These are phyloP conservation scores for Drosophila lowei DNA, from an alignment of 1,140 invertebrate genomes.

Conservation along the genomic window DNA sequence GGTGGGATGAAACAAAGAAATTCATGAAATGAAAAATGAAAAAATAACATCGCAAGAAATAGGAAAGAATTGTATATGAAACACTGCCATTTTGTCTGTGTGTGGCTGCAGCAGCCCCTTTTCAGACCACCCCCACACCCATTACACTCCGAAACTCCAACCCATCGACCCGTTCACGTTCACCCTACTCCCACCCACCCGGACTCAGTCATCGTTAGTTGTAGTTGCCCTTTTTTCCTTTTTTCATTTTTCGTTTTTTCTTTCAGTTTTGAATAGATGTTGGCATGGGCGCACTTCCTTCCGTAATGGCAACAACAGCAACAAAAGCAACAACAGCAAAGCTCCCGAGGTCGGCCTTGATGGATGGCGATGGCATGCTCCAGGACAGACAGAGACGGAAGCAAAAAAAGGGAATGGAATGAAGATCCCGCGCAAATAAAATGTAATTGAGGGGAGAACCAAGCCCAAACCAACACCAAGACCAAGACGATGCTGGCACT, in stretches of 20 bases:
- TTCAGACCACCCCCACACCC: not conserved
- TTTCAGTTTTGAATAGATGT: conserved; percentile 54
- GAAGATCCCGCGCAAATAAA: conserved; percentile 69
- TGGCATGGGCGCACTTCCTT: conserved; percentile 63
- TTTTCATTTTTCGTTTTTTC: conserved; percentile 46
- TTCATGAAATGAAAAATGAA: conserved; percentile 23
- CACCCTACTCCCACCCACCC: conserved; percentile 1
- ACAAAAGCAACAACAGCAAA: conserved; percentile 10
- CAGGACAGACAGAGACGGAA: conserved; percentile 3
- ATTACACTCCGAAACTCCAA: not conserved
- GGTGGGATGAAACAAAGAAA: conserved; percentile 16
- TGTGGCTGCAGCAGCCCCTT: conserved; percentile 9
- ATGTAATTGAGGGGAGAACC: conserved; percentile 71
- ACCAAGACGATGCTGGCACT: conserved; percentile 43
- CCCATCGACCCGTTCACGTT: conserved; percentile 1
- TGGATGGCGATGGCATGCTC: conserved; percentile 52
- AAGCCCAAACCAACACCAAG: conserved; percentile 25
- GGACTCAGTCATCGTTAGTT: conserved; percentile 22
- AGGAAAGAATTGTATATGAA: conserved; percentile 26
- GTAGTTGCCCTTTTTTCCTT: conserved; percentile 65
- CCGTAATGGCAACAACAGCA: conserved; percentile 25
- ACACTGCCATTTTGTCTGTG: conserved; percentile 48
- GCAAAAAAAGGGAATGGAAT: conserved; percentile 3
- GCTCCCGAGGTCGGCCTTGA: conserved; percentile 40
- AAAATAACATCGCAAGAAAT: conserved; percentile 22